Evolutionary conservation across 2,888 invertebrate genomes (phyloP).

Genomic region (Chloroclysta siterata): DNA sequence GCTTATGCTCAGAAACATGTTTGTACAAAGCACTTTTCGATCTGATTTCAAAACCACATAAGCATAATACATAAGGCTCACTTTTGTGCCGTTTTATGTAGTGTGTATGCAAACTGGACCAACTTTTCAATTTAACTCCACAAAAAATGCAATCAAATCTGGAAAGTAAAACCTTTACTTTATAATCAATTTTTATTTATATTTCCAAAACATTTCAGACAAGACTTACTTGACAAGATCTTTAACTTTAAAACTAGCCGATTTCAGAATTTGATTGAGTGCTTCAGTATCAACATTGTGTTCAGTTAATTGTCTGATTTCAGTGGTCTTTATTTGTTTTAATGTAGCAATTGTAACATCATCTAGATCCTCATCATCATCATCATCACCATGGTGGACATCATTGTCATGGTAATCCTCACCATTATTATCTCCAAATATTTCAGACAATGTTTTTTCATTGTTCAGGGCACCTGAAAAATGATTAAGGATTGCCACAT

Average conservation of each 20-base stretch:
- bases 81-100: conserved; percentile 63
- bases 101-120: conserved; percentile 64
- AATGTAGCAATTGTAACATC: conserved; percentile 68
- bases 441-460: conserved; percentile 53
- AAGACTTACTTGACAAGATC: conserved; percentile 64
- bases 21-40: conserved; percentile 75
- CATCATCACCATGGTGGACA: conserved; percentile 42
- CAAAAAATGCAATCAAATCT: conserved; percentile 71
- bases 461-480: conserved; percentile 60
- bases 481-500: background rate
- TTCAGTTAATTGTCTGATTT: conserved; percentile 55
- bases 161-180: conserved; percentile 32
- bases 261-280: conserved; percentile 64
- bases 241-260: conserved; percentile 66
- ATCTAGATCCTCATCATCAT: conserved; percentile 61
- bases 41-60: conserved; percentile 70
- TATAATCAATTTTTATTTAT: background rate
- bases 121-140: conserved; percentile 62
- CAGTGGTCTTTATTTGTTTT: conserved; percentile 62
- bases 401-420: conserved; percentile 37
- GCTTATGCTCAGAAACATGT: conserved; percentile 72
- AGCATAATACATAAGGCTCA: conserved; percentile 65
- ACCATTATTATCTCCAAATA: conserved; percentile 44
- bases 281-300: conserved; percentile 56
- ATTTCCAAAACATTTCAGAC: background rate